Conservation (phyloP, 2,888 invertebrate genomes). For the Siphlonurus alternatus region DNA sequence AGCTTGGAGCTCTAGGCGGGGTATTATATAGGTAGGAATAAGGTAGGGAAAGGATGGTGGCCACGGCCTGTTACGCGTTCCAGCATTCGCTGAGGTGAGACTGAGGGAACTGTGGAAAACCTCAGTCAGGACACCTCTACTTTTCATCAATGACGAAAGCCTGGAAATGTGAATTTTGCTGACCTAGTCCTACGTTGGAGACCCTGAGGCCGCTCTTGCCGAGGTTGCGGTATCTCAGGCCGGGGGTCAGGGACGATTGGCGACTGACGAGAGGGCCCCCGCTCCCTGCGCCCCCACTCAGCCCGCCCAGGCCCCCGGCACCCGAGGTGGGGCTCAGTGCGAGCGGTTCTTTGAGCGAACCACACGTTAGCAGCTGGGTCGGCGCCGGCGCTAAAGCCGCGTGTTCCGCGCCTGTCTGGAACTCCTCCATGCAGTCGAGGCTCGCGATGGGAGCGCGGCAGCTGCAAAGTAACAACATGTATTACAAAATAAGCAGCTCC, state of each 20-base stretch:
- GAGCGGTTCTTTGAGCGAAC: neutral
- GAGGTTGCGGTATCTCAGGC: slow-evolving; percentile 77
- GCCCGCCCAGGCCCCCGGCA: slow-evolving; percentile 21
- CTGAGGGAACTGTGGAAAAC: too few species aligned
- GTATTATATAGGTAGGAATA: too few species aligned
- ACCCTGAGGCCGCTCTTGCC: slow-evolving; percentile 91
- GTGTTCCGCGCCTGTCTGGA: slow-evolving; percentile 33
- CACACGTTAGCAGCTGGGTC: slow-evolving; percentile 18
- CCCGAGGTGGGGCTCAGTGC: neutral
- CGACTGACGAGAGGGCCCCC: slow-evolving; percentile 32
- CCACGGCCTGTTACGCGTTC: too few species aligned
- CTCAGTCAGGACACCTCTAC: too few species aligned
- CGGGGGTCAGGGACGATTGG: slow-evolving; percentile 50
- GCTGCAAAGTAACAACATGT: slow-evolving; percentile 35
- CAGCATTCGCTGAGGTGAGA: too few species aligned
- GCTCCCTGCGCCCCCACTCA: slow-evolving; percentile 25
- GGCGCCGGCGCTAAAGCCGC: slow-evolving; percentile 31
- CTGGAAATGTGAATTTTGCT: too few species aligned
- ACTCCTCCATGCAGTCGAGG: slow-evolving; percentile 88
- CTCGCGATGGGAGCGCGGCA: slow-evolving; percentile 86
- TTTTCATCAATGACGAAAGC: too few species aligned
- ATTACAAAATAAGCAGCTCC: too few species aligned
- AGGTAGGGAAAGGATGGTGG: too few species aligned
- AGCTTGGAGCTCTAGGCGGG: too few species aligned
- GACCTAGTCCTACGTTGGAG: slow-evolving; percentile 80